Evolutionary conservation across 2,113 vertebrate genomes (phyloP), one percentile per base, ranked within the genome.

Genomic region (Phainopepla nitens): DNA sequence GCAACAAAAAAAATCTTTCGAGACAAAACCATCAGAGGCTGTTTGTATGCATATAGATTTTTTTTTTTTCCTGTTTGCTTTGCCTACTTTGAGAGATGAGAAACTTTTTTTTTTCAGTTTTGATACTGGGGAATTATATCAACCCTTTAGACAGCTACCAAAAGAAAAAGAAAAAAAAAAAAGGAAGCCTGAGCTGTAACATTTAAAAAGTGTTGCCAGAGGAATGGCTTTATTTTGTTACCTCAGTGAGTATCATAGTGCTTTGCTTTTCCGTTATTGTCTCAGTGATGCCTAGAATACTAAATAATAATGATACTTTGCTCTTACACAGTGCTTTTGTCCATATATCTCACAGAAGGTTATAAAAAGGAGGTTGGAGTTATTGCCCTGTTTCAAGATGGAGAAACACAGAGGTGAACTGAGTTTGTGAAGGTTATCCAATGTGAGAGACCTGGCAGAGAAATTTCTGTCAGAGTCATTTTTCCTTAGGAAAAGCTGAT

Each of bases 401-500:
- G 64, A 65, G 51, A 90, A 88, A 21, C 14, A 21, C 7, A 27
- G 45, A 61, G 24, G 35, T 66, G 42, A 83, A 81, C 25, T 75
- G 68, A 58, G 15, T 92, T 81, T 60, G 68, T 94, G 71, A 93
- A 92, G 76, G 75, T 78, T 96, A 87, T 50, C 15, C 68, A 73
- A 2, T 73, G 35, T 93, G 73, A 87, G 42, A 65, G 58, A 73
- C 45, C 56, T 82, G 60, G 68, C 81, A 93, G 81, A 84, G 35
- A 75, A 54, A 81, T 79, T 64, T 20, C 69, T 78, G 25, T 62
- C 69, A 44, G 24, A 44, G 56, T 82, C 39, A 51, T 81, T 87
- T 95, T 93, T 85, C 56, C 44, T 93, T 54, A 93, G 41, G 65
- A 90, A 91, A 90, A 79, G 73, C 73, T 90, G 82, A 93, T 71